phyloP scores from a whole-genome alignment of 2,888 invertebrate species.

The Ephialtes manifestator region DNA sequence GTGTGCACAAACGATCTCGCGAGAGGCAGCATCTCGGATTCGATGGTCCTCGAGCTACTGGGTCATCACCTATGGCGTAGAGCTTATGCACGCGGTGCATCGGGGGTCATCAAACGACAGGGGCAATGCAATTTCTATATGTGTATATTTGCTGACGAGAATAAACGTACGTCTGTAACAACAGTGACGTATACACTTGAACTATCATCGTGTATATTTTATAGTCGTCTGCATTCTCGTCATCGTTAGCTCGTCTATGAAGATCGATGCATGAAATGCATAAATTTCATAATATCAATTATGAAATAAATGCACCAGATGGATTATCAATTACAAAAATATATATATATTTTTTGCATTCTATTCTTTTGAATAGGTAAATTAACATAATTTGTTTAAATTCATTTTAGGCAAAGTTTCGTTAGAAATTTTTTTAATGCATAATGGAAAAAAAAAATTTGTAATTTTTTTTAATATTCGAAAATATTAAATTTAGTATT shows the following conservation, averaged over 20 bases:
- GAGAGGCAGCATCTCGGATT: conserved; percentile 10
- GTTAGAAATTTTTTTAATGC: no score
- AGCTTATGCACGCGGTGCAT: conserved; percentile 17
- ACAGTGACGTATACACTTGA: neutral
- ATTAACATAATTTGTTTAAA: no score
- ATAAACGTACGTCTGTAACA: neutral
- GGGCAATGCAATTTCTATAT: conserved; percentile 12
- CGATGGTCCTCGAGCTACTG: conserved; percentile 43
- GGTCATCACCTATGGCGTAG: conserved; percentile 39
- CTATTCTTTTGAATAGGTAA: no score
- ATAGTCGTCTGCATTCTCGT: neutral
- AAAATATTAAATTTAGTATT: no score
- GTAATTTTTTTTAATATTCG: no score
- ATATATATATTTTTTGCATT: no score
- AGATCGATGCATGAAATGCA: neutral
- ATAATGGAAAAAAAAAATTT: no score
- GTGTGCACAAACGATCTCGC: neutral
- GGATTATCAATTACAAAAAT: no score
- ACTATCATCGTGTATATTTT: neutral
- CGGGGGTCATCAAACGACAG: conserved; percentile 40
- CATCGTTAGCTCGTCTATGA: neutral
- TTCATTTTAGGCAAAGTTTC: no score
- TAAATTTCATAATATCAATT: neutral
- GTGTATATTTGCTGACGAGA: neutral
- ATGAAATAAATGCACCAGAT: neutral